These are phyloP conservation scores for Thecophora atra DNA, from an alignment of 2,888 invertebrate genomes.

Conservation along the genomic window DNA sequence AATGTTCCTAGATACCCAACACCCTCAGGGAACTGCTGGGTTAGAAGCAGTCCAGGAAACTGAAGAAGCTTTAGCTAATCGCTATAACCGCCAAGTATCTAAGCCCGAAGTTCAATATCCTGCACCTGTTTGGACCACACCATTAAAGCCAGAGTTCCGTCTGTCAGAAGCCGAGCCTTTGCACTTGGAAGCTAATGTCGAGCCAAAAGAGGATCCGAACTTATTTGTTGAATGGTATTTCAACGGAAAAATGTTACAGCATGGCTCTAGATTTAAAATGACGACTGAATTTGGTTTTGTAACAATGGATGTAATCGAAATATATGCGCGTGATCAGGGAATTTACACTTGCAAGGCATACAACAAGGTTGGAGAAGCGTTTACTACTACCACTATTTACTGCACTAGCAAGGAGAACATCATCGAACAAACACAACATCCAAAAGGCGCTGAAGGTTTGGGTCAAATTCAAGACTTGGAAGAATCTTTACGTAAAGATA, in stretches of 20 bases:
- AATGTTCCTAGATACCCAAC: conserved; percentile 89
- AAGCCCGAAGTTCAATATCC: conserved; percentile 81
- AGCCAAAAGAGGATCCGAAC: conserved; percentile 92
- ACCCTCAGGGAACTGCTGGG: conserved; percentile 92
- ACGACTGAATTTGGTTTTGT: conserved; percentile 97
- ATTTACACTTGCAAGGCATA: conserved; percentile 92
- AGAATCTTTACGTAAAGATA: conserved; percentile 81
- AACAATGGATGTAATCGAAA: conserved; percentile 89
- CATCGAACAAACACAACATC: conserved; percentile 91
- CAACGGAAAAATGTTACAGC: conserved; percentile 86
- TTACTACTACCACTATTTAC: conserved; percentile 88
- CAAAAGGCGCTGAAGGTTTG: conserved; percentile 92
- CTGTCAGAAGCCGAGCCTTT: conserved; percentile 84
- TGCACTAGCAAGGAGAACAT: conserved; percentile 83
- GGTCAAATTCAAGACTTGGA: conserved; percentile 92
- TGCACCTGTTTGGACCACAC: conserved; percentile 87
- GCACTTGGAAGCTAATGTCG: conserved; percentile 93
- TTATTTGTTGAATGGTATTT: conserved; percentile 94
- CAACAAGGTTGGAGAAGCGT: conserved; percentile 89
- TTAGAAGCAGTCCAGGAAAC: conserved; percentile 89
- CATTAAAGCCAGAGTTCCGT: conserved; percentile 81
- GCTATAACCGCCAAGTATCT: conserved; percentile 75
- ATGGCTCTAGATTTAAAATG: conserved; percentile 90
- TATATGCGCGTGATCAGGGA: conserved; percentile 92
- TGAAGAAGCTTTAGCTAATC: conserved; percentile 81